Base-by-base conservation (phyloP, 1,140 invertebrate species). In the Protaetia brevitarsis region DNA sequence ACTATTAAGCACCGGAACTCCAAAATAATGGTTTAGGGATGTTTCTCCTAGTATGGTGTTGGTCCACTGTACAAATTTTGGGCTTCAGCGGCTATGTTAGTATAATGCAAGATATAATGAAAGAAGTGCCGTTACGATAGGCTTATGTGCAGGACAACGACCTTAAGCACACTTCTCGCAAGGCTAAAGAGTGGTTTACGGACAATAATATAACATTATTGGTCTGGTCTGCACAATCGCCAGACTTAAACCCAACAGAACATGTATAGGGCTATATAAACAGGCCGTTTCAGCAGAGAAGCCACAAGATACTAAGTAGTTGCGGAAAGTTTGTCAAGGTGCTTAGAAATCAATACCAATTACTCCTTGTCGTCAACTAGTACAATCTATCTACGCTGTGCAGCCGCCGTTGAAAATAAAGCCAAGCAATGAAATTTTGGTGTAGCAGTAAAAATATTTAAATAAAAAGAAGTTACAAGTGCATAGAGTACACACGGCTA, bases 231-330 rank as follows among this genome's bases (percentile, higher is more conserved):
- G 63, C 76, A 16, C 75, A 80, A 57, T 75, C 72, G 28, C 73
- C 77, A 7, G 78, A 79, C 37, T 37, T 80, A 0, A 79, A 79
- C 68, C 73, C 73, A 0, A 79, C 76, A 36, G 72, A 79, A 59
- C 63, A 79, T 72, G 36, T 79, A 5, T 76, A 74, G 77, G 69
- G 70, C 63, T 34, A 71, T 34, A 66, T 77, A 8, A 67, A 79
- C 51, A 45, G 56, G 57, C 57, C 29, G 27, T 28, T 45, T 4
- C 41, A 21, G 8, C 41, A 21, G 41, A n/a, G 6, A 59, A 59
- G 6, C 26, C 27, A 59, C 26, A 59, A 59, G 19, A 59, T 29
- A 59, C 26, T 29, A 29, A 59, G 6, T 6, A 29, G 23, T 31
- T 59, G 57, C 30, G 13, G 26, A 28, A 28, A 59, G 13, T 29